A percentile compares a stretch with the other conserved stretches of the same genome.
These are phyloP conservation scores for Drosophila suboccidentalis DNA, from an alignment of 2,888 invertebrate species.

Conservation along the genomic window DNA sequence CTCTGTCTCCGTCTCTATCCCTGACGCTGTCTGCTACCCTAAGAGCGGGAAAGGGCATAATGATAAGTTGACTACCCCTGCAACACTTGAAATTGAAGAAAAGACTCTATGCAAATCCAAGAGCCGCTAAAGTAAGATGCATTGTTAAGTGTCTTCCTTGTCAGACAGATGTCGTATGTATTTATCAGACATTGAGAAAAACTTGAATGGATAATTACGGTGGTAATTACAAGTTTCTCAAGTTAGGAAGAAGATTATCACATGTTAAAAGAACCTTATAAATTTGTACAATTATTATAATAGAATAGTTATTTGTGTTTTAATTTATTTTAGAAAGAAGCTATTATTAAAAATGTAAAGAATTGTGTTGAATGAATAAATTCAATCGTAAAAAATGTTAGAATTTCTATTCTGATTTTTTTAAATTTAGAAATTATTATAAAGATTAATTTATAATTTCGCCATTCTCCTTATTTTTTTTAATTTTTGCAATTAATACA, in stretches of 20 bases:
- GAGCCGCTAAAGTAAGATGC: background rate
- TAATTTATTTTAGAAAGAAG: too few species aligned
- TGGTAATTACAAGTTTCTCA: background rate
- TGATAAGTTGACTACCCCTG: conserved; percentile 9
- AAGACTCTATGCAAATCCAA: background rate
- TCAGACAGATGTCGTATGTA: background rate
- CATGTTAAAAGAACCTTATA: background rate
- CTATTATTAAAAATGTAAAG: too few species aligned
- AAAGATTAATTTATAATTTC: background rate
- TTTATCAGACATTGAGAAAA: background rate
- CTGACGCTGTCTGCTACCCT: conserved; percentile 34
- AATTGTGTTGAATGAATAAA: background rate
- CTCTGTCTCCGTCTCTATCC: conserved; percentile 20
- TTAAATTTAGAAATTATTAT: background rate
- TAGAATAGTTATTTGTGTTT: too few species aligned
- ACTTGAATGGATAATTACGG: background rate
- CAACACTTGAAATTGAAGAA: background rate
- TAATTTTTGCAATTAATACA: too few species aligned
- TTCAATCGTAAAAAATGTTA: background rate
- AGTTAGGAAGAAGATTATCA: background rate
- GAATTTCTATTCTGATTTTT: background rate
- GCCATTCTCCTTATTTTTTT: too few species aligned
- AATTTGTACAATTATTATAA: too few species aligned
- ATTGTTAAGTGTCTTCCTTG: background rate
- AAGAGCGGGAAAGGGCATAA: conserved; percentile 21